A percentile compares a stretch with the other conserved stretches of the same genome.
These are phyloP conservation scores for Drosophila virilis DNA, from an alignment of 1,140 invertebrate genomes.

Conservation along the genomic window DNA sequence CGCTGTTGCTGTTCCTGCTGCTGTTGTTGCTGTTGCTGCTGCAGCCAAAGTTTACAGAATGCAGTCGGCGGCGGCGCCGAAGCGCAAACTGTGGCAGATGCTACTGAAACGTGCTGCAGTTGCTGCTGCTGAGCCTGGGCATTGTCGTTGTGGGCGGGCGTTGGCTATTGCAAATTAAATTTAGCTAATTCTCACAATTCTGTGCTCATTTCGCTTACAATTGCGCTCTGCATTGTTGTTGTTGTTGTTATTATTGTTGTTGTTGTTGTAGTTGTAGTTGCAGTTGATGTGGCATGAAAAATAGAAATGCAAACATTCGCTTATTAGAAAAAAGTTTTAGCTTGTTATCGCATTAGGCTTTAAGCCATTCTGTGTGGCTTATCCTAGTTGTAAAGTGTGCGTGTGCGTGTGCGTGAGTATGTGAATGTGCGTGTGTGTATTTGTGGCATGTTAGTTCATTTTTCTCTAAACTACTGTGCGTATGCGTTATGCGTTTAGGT, in stretches of 20 bases:
- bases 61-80: conserved; percentile 74
- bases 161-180: conserved; percentile 84
- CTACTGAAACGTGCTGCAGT: conserved; percentile 40
- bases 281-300: conserved; percentile 52
- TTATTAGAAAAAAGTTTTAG: conserved; percentile 62
- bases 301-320: conserved; percentile 56
- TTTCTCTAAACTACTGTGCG: conserved; percentile 61
- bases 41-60: conserved; percentile 82
- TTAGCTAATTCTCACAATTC: conserved; percentile 84
- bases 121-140: conserved; percentile 31
- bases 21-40: conserved; percentile 72
- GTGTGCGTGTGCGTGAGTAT: conserved; percentile 21
- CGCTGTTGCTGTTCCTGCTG: conserved; percentile 55
- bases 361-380: conserved; percentile 40
- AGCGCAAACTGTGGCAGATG: conserved; percentile 49
- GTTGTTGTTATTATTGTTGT: conserved; percentile 29
- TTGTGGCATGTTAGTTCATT: conserved; percentile 48
- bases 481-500: conserved; percentile 48
- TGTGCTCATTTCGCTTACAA: conserved; percentile 84
- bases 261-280: conserved; percentile 32
- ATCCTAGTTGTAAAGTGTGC: conserved; percentile 59
- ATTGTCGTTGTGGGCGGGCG: conserved; percentile 50
- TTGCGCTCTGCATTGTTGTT: conserved; percentile 77
- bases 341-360: conserved; percentile 22
- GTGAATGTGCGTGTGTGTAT: conserved; percentile 34